These are phyloP conservation scores for Cottus gobio DNA, from an alignment of 2,113 vertebrate genomes.

Conservation along the genomic window DNA sequence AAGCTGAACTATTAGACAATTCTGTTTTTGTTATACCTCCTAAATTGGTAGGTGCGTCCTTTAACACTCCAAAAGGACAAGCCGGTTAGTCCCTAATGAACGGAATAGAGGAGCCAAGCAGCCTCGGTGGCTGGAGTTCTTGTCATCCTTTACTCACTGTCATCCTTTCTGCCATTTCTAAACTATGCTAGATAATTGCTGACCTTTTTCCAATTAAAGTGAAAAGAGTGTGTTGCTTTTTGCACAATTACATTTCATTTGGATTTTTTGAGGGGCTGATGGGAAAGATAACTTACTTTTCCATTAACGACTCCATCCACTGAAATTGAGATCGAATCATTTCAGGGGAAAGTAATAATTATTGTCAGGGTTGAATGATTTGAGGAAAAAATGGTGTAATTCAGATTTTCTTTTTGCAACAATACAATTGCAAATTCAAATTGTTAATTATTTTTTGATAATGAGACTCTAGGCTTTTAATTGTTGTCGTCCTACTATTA, in stretches of 20 bases:
- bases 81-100: slow-evolving; percentile 1
- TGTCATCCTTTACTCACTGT: slow-evolving; percentile 41
- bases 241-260: slow-evolving; percentile 14
- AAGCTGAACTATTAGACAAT: slow-evolving; percentile 16
- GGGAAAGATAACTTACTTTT: slow-evolving; percentile 7
- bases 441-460: not conserved
- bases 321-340: not conserved
- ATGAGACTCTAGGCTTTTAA: not conserved
- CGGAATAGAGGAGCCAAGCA: slow-evolving; percentile 3
- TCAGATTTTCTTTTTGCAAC: not conserved
- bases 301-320: not conserved
- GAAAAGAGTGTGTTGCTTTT: slow-evolving; percentile 3
- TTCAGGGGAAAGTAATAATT: not conserved
- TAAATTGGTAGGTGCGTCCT: slow-evolving; percentile 33
- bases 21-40: not conserved
- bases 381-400: not conserved
- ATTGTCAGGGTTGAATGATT: not conserved
- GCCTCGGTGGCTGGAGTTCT: slow-evolving; percentile 25
- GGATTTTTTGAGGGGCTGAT: slow-evolving; percentile 4
- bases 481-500: not conserved
- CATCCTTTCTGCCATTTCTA: slow-evolving; percentile 35
- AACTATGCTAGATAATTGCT: slow-evolving; percentile 35
- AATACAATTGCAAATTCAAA: not conserved
- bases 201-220: slow-evolving; percentile 52
- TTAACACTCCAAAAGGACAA: slow-evolving; percentile 35